A percentile compares a stretch with the other conserved stretches of the same genome.
Evolutionary conservation across 2,113 vertebrate genomes (phyloP).

Genomic region (Gavia stellata): DNA sequence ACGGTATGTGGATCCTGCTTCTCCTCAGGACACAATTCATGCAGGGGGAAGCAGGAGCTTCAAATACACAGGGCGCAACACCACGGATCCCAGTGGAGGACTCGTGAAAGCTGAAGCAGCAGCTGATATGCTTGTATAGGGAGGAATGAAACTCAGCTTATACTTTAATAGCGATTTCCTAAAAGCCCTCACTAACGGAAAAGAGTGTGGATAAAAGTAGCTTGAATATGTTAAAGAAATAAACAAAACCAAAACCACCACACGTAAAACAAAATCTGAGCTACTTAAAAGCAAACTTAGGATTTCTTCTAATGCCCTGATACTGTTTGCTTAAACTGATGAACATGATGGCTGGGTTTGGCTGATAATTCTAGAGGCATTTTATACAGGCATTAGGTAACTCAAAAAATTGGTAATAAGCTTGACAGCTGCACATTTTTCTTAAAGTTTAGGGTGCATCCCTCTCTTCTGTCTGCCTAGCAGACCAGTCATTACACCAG

Average conservation of each 20-base stretch:
- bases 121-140: not conserved
- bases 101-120: not conserved
- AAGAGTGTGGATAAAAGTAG: accelerated
- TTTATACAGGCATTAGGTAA: not conserved
- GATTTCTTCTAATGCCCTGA: not conserved
- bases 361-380: not conserved
- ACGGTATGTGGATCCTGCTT: not conserved
- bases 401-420: not conserved
- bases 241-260: not conserved
- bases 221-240: not conserved
- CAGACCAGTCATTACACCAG: not conserved
- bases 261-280: not conserved
- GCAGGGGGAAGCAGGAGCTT: not conserved
- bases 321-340: not conserved
- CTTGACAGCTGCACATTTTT: not conserved
- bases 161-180: not conserved
- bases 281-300: not conserved
- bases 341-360: not conserved
- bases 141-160: not conserved
- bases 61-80: not conserved
- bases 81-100: not conserved
- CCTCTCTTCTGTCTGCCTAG: not conserved
- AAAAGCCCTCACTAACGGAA: not conserved
- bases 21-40: not conserved
- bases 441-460: not conserved